phyloP scores from a whole-genome alignment of 2,888 invertebrate species.

The Aporophyla lueneburgensis region DNA sequence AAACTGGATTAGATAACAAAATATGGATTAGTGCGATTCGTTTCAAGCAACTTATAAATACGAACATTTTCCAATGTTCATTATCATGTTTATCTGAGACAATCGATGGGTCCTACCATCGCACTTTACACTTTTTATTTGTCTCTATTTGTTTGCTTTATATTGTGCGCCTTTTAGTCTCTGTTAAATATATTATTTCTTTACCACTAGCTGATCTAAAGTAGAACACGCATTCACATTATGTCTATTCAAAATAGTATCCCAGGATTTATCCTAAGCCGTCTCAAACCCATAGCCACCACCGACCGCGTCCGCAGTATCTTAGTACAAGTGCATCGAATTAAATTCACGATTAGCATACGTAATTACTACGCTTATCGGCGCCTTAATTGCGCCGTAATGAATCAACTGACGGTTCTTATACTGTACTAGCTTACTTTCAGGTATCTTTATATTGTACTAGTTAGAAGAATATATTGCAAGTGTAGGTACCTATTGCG shows the following conservation, averaged over 20 bases:
- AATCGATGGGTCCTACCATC: no score
- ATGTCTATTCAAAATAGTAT: neutral
- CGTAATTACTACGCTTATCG: constrained; percentile 89
- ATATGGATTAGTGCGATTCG: no score
- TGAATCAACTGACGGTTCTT: constrained; percentile 80
- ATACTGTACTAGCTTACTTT: constrained; percentile 32
- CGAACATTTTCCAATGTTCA: no score
- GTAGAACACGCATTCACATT: no score
- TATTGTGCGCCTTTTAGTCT: no score
- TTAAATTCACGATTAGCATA: constrained; percentile 88
- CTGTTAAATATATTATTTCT: no score
- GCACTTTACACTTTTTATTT: no score
- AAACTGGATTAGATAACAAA: no score
- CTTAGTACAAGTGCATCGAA: constrained; percentile 79
- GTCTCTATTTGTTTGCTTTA: no score
- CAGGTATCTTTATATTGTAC: constrained; percentile 13
- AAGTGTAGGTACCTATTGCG: neutral
- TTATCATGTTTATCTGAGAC: no score
- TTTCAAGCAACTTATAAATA: no score
- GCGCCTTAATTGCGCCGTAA: constrained; percentile 87
- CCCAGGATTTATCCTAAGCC: constrained; percentile 11
- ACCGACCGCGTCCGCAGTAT: constrained; percentile 61
- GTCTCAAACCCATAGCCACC: constrained; percentile 24
- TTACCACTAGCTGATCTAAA: no score
- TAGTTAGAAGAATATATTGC: neutral